Evolutionary conservation across 53 echinoderm and acorn worm genomes (phyloP), one percentile per base, ranked within the genome.

Genomic region (Arbacia lixula): DNA sequence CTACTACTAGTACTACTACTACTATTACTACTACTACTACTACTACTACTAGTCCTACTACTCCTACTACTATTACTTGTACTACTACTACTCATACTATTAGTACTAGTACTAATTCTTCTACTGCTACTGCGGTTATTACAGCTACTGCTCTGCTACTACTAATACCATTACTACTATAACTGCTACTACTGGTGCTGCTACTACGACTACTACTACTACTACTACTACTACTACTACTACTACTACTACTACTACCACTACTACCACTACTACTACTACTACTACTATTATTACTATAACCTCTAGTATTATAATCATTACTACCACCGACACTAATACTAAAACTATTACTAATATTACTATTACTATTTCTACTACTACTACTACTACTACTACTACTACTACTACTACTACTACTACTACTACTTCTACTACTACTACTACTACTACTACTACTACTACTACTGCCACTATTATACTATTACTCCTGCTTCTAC

Each of bases 321-420:
- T 32, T 65, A 30, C 65, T 65, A 65, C 34, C 30, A 30, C 6
- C 65, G 25, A 65, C 65, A 28, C 25, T 19, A 6, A 65, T 6
- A 30, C 30, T 65, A 30, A 5, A 8, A 30, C 65, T 65, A 32
- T 32, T 65, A 65, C 65, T 65, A 65, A 6, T 65, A 65, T 6
- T 65, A 65, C 65, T 65, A 65, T 32, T 65, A 65, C 65, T 65
- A 65, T 19, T 65, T 28, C 65, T 65, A 65, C 65, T 65, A 65
- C 65, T 65, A 65, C 65, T 65, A 65, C 65, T 65, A 65, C 65
- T 65, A 65, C 65, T 65, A 65, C 65, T 65, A 65, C 65, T 65
- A 65, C 65, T 65, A 65, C 65, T 65, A 65, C 34, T 65, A 65
- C 65, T 65, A 30, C 30, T 65, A 30, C 34, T 65, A 65, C 65